Evolutionary conservation across 1,140 invertebrate genomes (phyloP).

Genomic region (Helicoverpa armigera): DNA sequence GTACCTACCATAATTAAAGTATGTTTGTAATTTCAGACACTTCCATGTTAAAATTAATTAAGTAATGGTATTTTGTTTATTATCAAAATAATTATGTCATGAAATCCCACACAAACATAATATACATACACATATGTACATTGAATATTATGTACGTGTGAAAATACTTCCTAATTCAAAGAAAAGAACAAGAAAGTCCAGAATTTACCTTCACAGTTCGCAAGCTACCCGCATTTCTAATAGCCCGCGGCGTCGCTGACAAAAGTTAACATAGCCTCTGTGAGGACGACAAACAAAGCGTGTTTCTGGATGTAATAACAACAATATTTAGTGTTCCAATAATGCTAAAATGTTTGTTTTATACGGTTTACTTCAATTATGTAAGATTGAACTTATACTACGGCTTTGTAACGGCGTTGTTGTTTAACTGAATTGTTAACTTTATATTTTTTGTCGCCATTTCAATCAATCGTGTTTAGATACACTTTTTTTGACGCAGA

Average conservation of each 20-base stretch:
- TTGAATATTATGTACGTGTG: neutral
- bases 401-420: too few relatives aligned
- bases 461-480: neutral
- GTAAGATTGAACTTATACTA: neutral
- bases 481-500: neutral
- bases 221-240: neutral
- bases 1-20: too few relatives aligned
- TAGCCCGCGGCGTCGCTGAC: constrained; percentile 32
- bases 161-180: neutral
- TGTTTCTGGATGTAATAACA: constrained; percentile 44
- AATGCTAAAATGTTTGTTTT: constrained; percentile 49
- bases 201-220: neutral
- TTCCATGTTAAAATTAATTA: too few relatives aligned
- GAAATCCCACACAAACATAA: neutral
- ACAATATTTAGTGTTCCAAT: constrained; percentile 43
- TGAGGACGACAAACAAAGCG: constrained; percentile 46
- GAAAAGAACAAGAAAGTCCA: constrained; percentile 7
- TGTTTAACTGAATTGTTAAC: neutral
- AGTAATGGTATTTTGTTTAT: too few relatives aligned
- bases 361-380: neutral
- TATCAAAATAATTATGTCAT: neutral
- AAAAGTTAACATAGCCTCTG: constrained; percentile 45
- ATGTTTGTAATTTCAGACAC: too few relatives aligned
- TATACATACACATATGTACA: neutral
- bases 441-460: too few relatives aligned